Evolutionary conservation across 2,113 vertebrate species (phyloP).

Genomic region (Columba janthina): DNA sequence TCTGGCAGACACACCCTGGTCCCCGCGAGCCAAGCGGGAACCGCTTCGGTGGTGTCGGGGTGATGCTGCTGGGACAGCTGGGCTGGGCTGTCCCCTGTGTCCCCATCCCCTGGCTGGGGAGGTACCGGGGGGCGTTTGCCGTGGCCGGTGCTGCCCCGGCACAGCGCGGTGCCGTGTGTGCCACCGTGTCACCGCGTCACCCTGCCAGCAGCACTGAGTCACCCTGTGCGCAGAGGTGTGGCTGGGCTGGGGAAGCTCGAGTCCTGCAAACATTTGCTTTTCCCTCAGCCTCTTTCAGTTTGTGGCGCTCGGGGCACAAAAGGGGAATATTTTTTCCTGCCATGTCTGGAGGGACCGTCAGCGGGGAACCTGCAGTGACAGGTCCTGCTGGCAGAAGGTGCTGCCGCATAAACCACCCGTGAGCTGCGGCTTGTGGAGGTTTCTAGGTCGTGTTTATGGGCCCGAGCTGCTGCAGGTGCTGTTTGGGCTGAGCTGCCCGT

Average conservation of each 20-base stretch:
- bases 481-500: background rate
- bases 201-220: background rate
- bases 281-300: background rate
- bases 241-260: background rate
- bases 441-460: fast-evolving
- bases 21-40: background rate
- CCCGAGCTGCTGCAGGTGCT: background rate
- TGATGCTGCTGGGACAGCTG: background rate
- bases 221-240: background rate
- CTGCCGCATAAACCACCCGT: background rate
- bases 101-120: too few relatives aligned
- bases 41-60: background rate
- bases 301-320: fast-evolving
- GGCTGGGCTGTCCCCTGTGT: too few relatives aligned
- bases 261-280: background rate
- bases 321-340: background rate
- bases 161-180: fast-evolving
- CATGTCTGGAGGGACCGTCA: background rate
- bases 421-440: background rate
- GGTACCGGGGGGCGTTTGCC: fast-evolving
- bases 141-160: fast-evolving
- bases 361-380: fast-evolving
- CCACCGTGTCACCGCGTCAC: fast-evolving
- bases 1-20: background rate
- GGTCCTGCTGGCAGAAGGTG: background rate